These are phyloP conservation scores for Drosophila punjabiensis DNA, from an alignment of 1,140 invertebrate species.

Conservation along the genomic window DNA sequence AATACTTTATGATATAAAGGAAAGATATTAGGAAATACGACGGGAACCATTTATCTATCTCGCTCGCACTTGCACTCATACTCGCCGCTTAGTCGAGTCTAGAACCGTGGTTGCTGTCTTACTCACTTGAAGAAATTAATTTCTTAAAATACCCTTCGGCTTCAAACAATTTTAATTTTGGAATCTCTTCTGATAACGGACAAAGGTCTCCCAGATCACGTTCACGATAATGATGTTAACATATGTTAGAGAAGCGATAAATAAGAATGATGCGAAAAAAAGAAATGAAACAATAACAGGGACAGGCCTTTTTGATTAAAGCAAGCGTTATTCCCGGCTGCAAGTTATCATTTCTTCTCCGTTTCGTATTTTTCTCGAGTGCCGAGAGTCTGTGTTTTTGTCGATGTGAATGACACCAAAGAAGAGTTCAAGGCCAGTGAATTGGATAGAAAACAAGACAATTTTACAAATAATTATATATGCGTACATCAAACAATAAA, in stretches of 20 bases:
- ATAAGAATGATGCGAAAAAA: not conserved
- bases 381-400: constrained; percentile 2
- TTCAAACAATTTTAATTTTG: not conserved
- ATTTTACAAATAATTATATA: constrained; percentile 15
- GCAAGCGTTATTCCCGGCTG: constrained; percentile 9
- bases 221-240: constrained; percentile 18
- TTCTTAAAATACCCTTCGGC: constrained; percentile 9
- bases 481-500: too few species aligned
- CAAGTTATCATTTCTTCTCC: constrained; percentile 38
- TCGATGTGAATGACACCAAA: constrained; percentile 25
- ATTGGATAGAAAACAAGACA: constrained; percentile 15
- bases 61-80: not conserved
- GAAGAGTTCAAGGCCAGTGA: constrained; percentile 31
- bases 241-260: constrained; percentile 22
- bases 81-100: not conserved
- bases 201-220: constrained; percentile 10
- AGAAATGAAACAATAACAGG: not conserved
- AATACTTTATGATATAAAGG: too few species aligned
- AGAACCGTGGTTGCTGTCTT: not conserved
- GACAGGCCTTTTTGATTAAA: constrained; percentile 24
- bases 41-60: too few species aligned
- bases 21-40: too few species aligned
- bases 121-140: not conserved
- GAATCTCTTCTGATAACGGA: constrained; percentile 2
- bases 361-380: constrained; percentile 20